phyloP scores from a whole-genome alignment of 2,888 invertebrate genomes.

The Camptogramma bilineatum region DNA sequence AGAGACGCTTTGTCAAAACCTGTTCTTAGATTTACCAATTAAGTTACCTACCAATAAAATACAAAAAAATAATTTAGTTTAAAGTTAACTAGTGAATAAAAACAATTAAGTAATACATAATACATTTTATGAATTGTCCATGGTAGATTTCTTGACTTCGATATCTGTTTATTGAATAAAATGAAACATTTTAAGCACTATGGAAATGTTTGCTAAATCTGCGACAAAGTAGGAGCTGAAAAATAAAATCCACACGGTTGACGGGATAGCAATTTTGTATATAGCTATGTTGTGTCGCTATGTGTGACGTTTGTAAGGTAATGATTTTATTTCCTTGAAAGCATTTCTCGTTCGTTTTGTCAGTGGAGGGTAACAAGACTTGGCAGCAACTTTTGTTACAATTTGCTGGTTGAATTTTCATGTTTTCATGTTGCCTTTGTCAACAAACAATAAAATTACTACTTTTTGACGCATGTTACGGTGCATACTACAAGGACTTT shows the following conservation, averaged over 20 bases:
- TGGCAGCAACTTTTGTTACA: slow-evolving; percentile 16
- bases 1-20: no score
- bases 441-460: not conserved
- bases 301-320: slow-evolving; percentile 34
- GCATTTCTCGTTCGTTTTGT: slow-evolving; percentile 35
- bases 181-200: no score
- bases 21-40: no score
- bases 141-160: no score
- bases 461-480: not conserved
- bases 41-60: no score
- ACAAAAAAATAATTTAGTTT: no score
- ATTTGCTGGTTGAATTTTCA: slow-evolving; percentile 14
- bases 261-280: slow-evolving; percentile 36
- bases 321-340: slow-evolving; percentile 46
- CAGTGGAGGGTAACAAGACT: slow-evolving; percentile 10
- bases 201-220: not conserved
- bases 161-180: no score
- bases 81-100: no score
- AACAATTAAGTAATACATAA: no score
- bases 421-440: not conserved
- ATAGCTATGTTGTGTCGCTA: slow-evolving; percentile 29
- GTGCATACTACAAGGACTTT: not conserved
- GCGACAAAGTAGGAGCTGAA: slow-evolving; percentile 15
- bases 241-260: slow-evolving; percentile 40
- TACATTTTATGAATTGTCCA: no score